Evolutionary conservation across 2,888 invertebrate genomes (phyloP).

Genomic region (Chrysolina oricalcia): DNA sequence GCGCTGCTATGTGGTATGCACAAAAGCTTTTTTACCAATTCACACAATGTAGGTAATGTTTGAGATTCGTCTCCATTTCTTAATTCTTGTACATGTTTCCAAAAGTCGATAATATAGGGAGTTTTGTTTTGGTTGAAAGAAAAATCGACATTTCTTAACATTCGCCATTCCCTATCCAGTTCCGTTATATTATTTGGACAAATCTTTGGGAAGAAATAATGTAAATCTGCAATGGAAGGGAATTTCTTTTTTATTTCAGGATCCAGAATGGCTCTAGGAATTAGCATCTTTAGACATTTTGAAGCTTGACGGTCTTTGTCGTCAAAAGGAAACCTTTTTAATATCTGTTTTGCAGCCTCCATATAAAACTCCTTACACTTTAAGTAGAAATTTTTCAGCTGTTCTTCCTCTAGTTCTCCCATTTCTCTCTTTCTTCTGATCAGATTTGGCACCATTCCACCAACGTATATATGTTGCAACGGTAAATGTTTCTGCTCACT

Average conservation of each 20-base stretch:
- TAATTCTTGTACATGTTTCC: not conserved
- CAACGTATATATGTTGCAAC: not conserved
- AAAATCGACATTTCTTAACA: constrained; percentile 6
- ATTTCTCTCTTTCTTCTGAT: not conserved
- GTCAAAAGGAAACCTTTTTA: not conserved
- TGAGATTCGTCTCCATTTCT: not conserved
- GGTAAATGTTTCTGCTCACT: not conserved
- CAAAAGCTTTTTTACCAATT: not conserved
- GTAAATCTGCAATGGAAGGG: not conserved
- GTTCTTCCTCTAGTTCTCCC: not conserved
- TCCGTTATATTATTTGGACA: not conserved
- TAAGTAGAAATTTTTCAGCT: not conserved
- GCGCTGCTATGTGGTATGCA: constrained; percentile 1
- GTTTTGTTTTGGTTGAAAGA: not conserved
- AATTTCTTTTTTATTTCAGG: constrained; percentile 3
- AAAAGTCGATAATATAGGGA: not conserved
- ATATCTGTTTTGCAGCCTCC: too few relatives aligned
- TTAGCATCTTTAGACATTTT: not conserved
- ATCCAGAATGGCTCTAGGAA: not conserved
- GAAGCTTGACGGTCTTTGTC: not conserved
- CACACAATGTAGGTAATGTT: not conserved
- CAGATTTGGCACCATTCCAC: constrained; percentile 10
- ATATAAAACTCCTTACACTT: not conserved
- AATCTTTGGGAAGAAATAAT: not conserved
- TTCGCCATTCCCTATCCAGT: not conserved